These are phyloP conservation scores for Dicerorhinus sumatrensis DNA, from an alignment of 2,113 vertebrate species.

Conservation along the genomic window DNA sequence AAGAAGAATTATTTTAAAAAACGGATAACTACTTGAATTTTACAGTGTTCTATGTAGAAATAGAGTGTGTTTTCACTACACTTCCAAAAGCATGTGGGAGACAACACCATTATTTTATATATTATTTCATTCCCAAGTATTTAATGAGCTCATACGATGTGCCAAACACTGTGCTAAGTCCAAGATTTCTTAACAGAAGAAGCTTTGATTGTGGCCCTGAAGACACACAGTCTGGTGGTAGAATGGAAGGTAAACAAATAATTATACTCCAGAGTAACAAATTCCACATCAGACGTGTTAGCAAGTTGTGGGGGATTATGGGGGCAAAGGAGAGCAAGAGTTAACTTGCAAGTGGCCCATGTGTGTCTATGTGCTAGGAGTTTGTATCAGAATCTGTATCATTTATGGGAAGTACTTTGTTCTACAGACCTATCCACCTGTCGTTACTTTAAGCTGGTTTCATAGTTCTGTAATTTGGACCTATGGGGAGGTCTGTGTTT, in stretches of 20 bases:
- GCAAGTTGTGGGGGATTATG: background rate
- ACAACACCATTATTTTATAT: background rate
- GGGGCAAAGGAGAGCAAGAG: background rate
- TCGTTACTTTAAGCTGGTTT: background rate
- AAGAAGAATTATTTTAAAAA: background rate
- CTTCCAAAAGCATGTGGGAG: background rate
- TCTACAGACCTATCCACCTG: background rate
- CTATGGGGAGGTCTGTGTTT: background rate
- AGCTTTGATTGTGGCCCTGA: background rate
- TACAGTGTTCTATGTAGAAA: background rate
- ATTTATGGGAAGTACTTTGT: background rate
- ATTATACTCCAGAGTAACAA: background rate
- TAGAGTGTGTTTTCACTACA: background rate
- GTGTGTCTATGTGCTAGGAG: background rate
- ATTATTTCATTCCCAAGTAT: background rate
- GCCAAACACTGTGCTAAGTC: background rate
- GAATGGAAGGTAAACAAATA: background rate
- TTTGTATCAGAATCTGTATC: background rate
- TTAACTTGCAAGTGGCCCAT: background rate
- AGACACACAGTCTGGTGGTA: background rate
- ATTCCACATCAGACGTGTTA: background rate
- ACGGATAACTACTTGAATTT: background rate
- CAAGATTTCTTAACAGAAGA: background rate
- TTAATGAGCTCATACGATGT: background rate
- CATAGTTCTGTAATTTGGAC: background rate